phyloP scores from a whole-genome alignment of 2,888 invertebrate genomes.

The Epicampocera succincta region DNA sequence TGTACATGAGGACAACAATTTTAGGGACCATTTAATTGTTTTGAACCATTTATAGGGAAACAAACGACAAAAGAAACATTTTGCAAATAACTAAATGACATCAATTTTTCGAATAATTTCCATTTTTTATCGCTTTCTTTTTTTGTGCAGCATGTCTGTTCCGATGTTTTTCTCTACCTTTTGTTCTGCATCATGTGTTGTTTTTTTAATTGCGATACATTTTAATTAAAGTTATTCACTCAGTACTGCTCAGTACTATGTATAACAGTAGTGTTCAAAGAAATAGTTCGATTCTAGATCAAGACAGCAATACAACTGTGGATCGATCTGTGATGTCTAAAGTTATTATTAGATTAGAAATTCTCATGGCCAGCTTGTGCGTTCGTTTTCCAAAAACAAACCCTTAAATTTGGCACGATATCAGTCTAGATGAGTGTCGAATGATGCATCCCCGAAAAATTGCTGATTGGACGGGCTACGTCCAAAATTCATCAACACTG shows the following conservation, averaged over 20 bases:
- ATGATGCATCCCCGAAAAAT: too few species aligned
- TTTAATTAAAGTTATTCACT: constrained; percentile 58
- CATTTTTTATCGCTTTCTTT: constrained; percentile 13
- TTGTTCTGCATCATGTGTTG: constrained; percentile 45
- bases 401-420: too few species aligned
- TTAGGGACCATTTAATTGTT: constrained; percentile 64
- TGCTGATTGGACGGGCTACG: too few species aligned
- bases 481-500: too few species aligned
- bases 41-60: constrained; percentile 47
- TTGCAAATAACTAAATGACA: constrained; percentile 58
- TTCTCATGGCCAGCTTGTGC: too few species aligned
- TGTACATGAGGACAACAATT: constrained; percentile 48
- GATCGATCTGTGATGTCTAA: too few species aligned
- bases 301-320: too few species aligned
- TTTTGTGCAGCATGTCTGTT: not conserved
- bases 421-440: too few species aligned
- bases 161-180: constrained; percentile 1
- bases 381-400: too few species aligned
- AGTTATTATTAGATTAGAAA: too few species aligned
- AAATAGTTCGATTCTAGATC: not conserved
- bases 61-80: constrained; percentile 39
- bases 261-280: constrained; percentile 12
- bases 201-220: constrained; percentile 53
- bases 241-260: constrained; percentile 23
- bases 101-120: constrained; percentile 43